Conservation (phyloP, 2,888 invertebrate species). For the Eurytoma californica region DNA sequence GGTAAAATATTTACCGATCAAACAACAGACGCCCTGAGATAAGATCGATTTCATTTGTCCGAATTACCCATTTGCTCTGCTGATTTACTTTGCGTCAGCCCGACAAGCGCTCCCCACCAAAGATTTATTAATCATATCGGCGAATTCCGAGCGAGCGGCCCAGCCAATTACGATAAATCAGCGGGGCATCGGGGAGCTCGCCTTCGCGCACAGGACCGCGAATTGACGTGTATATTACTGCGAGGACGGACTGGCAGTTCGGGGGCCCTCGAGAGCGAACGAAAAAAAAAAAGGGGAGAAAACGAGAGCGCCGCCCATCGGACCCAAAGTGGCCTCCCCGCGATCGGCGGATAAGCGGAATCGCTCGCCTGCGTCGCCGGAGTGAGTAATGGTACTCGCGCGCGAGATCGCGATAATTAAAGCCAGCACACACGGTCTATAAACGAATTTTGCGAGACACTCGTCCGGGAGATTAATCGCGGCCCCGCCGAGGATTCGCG, state of each 20-base stretch:
- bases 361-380: conserved; percentile 3
- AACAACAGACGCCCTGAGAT: too few relatives aligned
- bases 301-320: background rate
- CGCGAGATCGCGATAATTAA: conserved; percentile 61
- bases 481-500: too few relatives aligned
- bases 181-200: background rate
- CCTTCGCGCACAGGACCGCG: background rate
- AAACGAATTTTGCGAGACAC: conserved; percentile 9
- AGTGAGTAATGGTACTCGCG: conserved; percentile 37
- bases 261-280: too few relatives aligned
- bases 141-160: background rate
- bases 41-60: too few relatives aligned
- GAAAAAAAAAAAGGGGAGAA: background rate
- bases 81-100: too few relatives aligned
- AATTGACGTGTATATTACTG: conserved; percentile 34
- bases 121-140: too few relatives aligned
- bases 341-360: conserved; percentile 21
- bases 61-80: background rate
- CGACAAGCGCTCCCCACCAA: too few relatives aligned
- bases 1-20: too few relatives aligned
- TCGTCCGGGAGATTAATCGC: background rate
- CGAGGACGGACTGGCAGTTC: background rate
- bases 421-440: conserved; percentile 40
- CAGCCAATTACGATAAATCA: conserved; percentile 30
- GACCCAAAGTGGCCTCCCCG: background rate